These are phyloP conservation scores for Leucophenga montana DNA, from an alignment of 2,888 invertebrate species.

Conservation along the genomic window DNA sequence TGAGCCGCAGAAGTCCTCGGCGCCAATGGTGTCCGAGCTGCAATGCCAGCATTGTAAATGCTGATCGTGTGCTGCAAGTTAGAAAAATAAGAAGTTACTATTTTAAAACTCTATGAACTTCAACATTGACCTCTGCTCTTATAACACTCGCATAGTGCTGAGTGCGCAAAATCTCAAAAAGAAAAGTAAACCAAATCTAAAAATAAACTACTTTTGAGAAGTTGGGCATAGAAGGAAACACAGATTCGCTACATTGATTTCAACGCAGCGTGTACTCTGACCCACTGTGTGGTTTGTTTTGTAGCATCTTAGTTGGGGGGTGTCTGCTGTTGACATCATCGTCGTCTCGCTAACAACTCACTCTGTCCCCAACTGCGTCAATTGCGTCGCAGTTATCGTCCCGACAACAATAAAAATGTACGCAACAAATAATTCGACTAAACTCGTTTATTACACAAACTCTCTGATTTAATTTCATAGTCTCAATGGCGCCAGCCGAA, in stretches of 20 bases:
- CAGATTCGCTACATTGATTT: not conserved
- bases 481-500: constrained; percentile 34
- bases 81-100: constrained; percentile 6
- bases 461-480: not conserved
- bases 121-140: not conserved
- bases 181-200: not conserved
- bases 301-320: constrained; percentile 1
- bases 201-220: not conserved
- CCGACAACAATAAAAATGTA: not conserved
- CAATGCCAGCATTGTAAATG: constrained; percentile 70
- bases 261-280: not conserved
- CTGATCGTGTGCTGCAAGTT: constrained; percentile 41
- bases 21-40: constrained; percentile 68
- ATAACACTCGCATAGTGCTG: not conserved
- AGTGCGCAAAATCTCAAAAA: not conserved
- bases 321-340: constrained; percentile 32
- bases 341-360: not conserved
- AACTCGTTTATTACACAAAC: not conserved
- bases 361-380: not conserved
- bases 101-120: not conserved
- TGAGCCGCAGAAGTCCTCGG: constrained; percentile 68
- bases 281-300: not conserved
- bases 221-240: no score
- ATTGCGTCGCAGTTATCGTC: not conserved
- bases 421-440: not conserved